These are phyloP conservation scores for Dendrolimus kikuchii DNA, from an alignment of 1,140 invertebrate genomes.

Conservation along the genomic window DNA sequence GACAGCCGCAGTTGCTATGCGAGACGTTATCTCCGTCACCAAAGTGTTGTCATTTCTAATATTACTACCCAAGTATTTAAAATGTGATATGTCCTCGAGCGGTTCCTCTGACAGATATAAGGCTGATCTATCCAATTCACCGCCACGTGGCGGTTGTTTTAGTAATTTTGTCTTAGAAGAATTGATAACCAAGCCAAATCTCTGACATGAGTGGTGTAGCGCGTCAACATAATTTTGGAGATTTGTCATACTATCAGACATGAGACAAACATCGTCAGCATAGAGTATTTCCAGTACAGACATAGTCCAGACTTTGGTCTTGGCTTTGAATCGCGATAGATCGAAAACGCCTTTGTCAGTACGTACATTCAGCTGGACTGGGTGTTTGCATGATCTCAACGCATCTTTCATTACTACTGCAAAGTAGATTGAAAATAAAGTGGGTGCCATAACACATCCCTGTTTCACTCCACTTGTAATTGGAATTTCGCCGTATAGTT, in stretches of 20 bases:
- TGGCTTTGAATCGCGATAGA: conserved; percentile 7
- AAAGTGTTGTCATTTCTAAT: conserved; percentile 8
- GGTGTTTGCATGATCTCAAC: conserved; percentile 4
- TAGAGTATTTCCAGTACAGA: conserved; percentile 11
- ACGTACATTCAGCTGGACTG: too few species aligned
- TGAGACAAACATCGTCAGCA: conserved; percentile 16
- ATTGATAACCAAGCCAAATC: conserved; percentile 18
- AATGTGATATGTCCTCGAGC: conserved; percentile 11
- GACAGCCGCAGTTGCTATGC: conserved; percentile 9
- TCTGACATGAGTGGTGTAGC: conserved; percentile 12
- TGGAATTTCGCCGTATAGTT: conserved; percentile 10
- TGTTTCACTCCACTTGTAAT: conserved; percentile 19
- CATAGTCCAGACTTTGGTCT: conserved; percentile 1
- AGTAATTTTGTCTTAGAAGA: conserved; percentile 16
- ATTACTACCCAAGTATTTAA: conserved; percentile 11
- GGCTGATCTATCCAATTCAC: not conserved
- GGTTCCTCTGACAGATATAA: conserved; percentile 8
- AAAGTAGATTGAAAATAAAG: conserved; percentile 21
- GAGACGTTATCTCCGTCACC: conserved; percentile 7
- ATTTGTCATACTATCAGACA: conserved; percentile 11
- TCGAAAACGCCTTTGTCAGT: too few species aligned
- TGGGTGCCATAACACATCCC: conserved; percentile 20
- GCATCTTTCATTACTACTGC: conserved; percentile 17
- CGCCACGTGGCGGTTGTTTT: conserved; percentile 15
- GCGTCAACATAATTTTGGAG: conserved; percentile 10